These are phyloP conservation scores for Dicrostonyx torquatus DNA, from an alignment of 2,797 vertebrate species.

Conservation along the genomic window DNA sequence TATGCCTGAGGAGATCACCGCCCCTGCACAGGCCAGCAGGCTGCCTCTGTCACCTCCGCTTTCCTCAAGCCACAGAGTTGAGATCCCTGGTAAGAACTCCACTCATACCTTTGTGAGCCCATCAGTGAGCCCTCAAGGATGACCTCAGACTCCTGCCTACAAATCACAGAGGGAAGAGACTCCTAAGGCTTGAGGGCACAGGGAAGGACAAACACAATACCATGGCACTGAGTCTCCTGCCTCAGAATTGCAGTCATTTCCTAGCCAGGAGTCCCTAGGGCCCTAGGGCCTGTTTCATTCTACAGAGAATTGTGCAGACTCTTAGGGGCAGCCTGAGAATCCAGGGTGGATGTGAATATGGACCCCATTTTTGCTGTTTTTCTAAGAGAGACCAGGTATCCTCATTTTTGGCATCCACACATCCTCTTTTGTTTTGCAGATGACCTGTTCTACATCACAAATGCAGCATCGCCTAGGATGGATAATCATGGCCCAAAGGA, in stretches of 20 bases:
- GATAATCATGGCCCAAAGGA: background rate
- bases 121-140: background rate
- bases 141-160: background rate
- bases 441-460: rapidly evolving
- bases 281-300: background rate
- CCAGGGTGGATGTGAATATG: background rate
- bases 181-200: background rate
- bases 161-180: background rate
- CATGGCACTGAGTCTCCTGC: background rate
- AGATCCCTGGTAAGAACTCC: background rate
- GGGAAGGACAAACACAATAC: background rate
- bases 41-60: background rate
- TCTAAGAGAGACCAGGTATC: background rate
- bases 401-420: background rate
- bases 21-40: no score
- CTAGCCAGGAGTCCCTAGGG: background rate
- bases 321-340: background rate
- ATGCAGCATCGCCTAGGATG: background rate
- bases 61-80: background rate
- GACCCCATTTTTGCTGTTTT: background rate
- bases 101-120: background rate
- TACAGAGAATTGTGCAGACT: background rate
- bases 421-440: slow-evolving; percentile 44
- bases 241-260: background rate
- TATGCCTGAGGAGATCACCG: background rate